Evolutionary conservation across 2,797 vertebrate genomes (phyloP).

Genomic region (Taenioides sp.): DNA sequence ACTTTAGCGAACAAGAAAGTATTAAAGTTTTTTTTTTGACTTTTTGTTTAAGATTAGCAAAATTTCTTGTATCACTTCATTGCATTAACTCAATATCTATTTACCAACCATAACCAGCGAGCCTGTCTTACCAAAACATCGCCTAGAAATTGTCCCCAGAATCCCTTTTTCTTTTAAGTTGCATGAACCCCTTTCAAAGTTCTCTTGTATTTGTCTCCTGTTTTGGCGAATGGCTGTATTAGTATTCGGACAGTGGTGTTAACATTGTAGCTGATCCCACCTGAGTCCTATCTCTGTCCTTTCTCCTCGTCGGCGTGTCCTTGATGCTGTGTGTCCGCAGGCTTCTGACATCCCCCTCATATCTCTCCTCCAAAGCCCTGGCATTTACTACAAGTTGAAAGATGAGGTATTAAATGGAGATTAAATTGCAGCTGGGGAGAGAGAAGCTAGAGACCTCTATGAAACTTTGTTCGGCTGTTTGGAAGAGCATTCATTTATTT

Average conservation of each 20-base stretch:
- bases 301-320: conserved; percentile 3
- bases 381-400: conserved; percentile 73
- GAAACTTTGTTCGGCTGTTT: conserved; percentile 13
- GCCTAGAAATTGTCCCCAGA: neutral
- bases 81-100: neutral
- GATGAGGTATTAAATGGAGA: conserved; percentile 66
- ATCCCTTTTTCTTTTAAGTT: neutral
- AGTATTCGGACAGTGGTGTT: conserved; percentile 11
- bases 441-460: conserved; percentile 41
- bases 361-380: conserved; percentile 61
- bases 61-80: neutral
- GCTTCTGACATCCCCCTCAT: conserved; percentile 39
- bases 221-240: neutral
- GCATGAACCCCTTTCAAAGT: neutral
- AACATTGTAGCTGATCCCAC: conserved; percentile 3
- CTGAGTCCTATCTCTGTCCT: conserved; percentile 33
- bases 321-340: conserved; percentile 25
- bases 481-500: conserved; percentile 26
- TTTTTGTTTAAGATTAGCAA: neutral
- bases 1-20: neutral
- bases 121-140: neutral
- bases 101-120: neutral
- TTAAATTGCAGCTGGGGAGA: conserved; percentile 68
- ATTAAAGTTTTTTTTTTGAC: neutral
- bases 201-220: conserved; percentile 17